Evolutionary conservation across 2,888 invertebrate species (phyloP).

Genomic region (Zaprionus lineosus): DNA sequence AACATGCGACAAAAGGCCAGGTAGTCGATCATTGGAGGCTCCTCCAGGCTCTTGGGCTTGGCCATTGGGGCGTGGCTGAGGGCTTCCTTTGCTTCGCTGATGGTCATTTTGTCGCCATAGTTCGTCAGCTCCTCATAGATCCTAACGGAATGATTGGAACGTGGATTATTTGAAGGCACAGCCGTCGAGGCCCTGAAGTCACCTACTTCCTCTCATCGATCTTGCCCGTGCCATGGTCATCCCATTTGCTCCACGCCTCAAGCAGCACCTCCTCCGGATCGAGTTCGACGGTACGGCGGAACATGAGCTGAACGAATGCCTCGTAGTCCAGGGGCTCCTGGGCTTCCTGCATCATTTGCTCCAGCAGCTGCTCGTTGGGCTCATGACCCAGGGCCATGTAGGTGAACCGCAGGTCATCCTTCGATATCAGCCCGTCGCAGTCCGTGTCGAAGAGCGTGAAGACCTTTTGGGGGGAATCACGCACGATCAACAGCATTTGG

Average conservation of each 20-base stretch:
- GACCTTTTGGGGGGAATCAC: constrained; percentile 82
- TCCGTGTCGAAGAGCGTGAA: constrained; percentile 87
- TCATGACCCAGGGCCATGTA: constrained; percentile 85
- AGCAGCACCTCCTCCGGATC: constrained; percentile 87
- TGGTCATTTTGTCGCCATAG: constrained; percentile 86
- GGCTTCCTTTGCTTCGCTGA: constrained; percentile 86
- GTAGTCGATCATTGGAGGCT: constrained; percentile 86
- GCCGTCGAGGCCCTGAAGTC: not conserved
- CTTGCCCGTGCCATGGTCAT: constrained; percentile 85
- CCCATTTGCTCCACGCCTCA: constrained; percentile 87
- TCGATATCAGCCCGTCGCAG: constrained; percentile 87
- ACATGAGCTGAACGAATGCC: constrained; percentile 86
- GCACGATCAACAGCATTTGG: constrained; percentile 7
- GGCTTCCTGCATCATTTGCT: constrained; percentile 86
- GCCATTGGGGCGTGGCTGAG: constrained; percentile 86
- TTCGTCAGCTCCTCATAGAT: constrained; percentile 87
- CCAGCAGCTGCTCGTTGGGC: constrained; percentile 85
- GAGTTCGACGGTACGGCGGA: constrained; percentile 85
- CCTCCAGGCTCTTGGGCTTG: constrained; percentile 83
- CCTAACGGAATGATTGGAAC: constrained; percentile 79
- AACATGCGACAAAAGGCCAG: constrained; percentile 86
- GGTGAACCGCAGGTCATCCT: constrained; percentile 86
- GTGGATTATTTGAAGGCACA: too few relatives aligned
- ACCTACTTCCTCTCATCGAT: constrained; percentile 86
- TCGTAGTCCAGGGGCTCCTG: constrained; percentile 86